A percentile compares a stretch with the other conserved stretches of the same genome.
Evolutionary conservation across 2,888 invertebrate genomes (phyloP).

Genomic region (Microctonus hyperodae): DNA sequence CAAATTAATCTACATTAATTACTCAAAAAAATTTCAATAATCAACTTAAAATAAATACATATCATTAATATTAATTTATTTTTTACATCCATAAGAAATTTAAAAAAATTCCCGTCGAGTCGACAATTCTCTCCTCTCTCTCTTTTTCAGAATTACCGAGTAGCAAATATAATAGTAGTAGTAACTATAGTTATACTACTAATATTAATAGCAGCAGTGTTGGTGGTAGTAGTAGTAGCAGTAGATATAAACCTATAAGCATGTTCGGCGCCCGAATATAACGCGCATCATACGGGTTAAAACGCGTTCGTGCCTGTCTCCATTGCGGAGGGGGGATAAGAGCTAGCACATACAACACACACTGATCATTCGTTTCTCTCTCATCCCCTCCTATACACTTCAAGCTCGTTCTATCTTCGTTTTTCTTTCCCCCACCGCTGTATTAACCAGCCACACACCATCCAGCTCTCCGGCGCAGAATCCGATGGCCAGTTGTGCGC

Average conservation of each 20-base stretch:
- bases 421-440: background rate
- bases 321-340: slow-evolving; percentile 30
- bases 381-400: background rate
- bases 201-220: slow-evolving; percentile 15
- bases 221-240: too few relatives aligned
- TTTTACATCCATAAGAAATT: too few relatives aligned
- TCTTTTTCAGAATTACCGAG: background rate
- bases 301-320: slow-evolving; percentile 31
- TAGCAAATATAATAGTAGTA: background rate
- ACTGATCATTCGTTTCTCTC: background rate
- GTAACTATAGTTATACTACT: background rate
- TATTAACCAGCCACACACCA: background rate
- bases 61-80: too few relatives aligned
- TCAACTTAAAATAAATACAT: too few relatives aligned
- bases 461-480: background rate
- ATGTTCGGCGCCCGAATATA: slow-evolving; percentile 34
- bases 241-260: too few relatives aligned
- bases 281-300: slow-evolving; percentile 33
- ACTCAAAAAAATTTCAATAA: too few relatives aligned
- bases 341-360: slow-evolving; percentile 23
- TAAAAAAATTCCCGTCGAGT: slow-evolving; percentile 20
- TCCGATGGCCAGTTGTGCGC: background rate
- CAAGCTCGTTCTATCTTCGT: background rate
- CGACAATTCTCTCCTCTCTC: background rate
- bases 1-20: too few relatives aligned